These are phyloP conservation scores for Heliconius ismenius DNA, from an alignment of 2,888 invertebrate species.

Conservation along the genomic window DNA sequence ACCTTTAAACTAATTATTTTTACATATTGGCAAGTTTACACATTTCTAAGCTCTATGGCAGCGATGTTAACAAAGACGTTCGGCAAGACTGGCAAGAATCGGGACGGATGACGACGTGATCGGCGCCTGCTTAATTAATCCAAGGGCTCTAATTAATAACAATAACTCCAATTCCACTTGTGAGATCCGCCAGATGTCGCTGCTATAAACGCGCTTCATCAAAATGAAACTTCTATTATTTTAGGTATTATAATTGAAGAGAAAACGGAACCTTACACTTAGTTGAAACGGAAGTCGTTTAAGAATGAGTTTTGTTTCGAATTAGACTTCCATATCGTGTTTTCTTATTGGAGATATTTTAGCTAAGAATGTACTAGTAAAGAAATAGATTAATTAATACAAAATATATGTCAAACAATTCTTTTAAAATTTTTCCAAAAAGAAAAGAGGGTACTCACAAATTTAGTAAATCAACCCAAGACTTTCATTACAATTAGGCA, in stretches of 20 bases:
- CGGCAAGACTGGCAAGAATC: conserved; percentile 68
- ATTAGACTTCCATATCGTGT: neutral
- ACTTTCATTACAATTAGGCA: conserved; percentile 17
- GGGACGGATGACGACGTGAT: conserved; percentile 74
- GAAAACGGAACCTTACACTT: conserved; percentile 13
- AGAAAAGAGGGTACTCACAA: neutral
- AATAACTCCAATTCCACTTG: conserved; percentile 71
- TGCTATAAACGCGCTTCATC: conserved; percentile 49
- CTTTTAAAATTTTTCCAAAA: no score
- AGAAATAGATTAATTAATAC: no score
- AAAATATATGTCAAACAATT: no score
- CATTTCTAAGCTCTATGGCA: conserved; percentile 38
- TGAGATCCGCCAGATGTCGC: conserved; percentile 73
- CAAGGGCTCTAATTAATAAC: conserved; percentile 79
- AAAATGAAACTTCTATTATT: conserved; percentile 45
- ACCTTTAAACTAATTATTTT: neutral
- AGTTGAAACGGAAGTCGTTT: conserved; percentile 15
- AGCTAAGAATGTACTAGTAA: no score
- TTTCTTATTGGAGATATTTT: conserved; percentile 3
- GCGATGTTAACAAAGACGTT: conserved; percentile 79
- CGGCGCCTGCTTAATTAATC: conserved; percentile 80
- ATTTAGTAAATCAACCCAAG: neutral
- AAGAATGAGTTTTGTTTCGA: neutral
- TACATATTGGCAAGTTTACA: neutral
- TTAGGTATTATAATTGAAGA: conserved; percentile 42